These are phyloP conservation scores for Aurelia sp. DNA, from an alignment of 30 jellyfish, hydroid and myxozoan genomes.

Conservation along the genomic window DNA sequence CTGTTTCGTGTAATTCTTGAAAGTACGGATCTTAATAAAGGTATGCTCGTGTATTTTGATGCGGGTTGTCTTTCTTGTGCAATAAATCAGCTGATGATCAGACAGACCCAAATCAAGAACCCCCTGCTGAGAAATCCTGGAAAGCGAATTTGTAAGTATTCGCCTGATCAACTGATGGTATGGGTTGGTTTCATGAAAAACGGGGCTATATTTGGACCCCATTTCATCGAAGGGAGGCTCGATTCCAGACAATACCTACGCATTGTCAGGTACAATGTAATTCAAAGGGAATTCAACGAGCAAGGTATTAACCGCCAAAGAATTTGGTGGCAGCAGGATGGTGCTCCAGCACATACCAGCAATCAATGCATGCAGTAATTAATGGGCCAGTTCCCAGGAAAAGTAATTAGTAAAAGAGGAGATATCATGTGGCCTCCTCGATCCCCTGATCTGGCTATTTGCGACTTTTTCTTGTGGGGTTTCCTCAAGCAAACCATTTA, in stretches of 20 bases:
- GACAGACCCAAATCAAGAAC: too few species aligned
- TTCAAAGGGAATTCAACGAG: slow-evolving; percentile 2
- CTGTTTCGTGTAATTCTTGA: too few species aligned
- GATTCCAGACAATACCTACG: neutral
- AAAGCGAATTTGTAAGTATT: too few species aligned
- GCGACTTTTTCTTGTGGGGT: slow-evolving; percentile 21
- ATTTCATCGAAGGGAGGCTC: neutral
- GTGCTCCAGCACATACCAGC: slow-evolving; percentile 19
- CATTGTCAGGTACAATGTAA: neutral
- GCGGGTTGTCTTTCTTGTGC: too few species aligned
- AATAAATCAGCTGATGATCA: too few species aligned
- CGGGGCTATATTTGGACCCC: slow-evolving; percentile 5
- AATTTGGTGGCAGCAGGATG: slow-evolving; percentile 20
- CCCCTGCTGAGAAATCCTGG: too few species aligned
- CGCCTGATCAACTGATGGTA: slow-evolving; percentile 5
- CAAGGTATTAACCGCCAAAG: neutral
- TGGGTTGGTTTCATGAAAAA: slow-evolving; percentile 18
- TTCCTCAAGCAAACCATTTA: neutral
- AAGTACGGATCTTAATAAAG: too few species aligned
- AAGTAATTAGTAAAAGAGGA: slow-evolving; percentile 6
- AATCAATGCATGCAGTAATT: neutral
- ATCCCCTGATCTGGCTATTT: slow-evolving; percentile 12
- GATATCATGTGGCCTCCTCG: slow-evolving; percentile 4
- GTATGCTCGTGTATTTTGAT: too few species aligned
- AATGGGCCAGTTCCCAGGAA: slow-evolving; percentile 8